phyloP scores from a whole-genome alignment of 53 echinoderm and acorn worm genomes.

The Paracentrotus lividus region DNA sequence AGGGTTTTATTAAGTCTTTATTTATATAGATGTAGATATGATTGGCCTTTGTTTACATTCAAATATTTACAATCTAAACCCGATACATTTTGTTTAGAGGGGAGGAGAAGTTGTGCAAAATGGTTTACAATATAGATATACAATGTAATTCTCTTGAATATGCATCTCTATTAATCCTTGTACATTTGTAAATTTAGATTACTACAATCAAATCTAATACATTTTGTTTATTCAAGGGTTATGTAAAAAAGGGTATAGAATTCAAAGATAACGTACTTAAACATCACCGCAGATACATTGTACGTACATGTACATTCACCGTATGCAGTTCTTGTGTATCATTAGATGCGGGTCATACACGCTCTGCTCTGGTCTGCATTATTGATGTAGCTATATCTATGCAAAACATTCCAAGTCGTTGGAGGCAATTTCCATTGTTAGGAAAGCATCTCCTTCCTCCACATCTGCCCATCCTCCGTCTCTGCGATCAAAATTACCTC shows the following conservation, averaged over 20 bases:
- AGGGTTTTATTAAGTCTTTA: too few species aligned
- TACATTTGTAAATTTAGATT: too few species aligned
- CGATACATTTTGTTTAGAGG: neutral
- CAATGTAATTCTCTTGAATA: neutral
- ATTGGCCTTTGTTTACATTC: too few species aligned
- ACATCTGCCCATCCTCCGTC: slow-evolving; percentile 71
- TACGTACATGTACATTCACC: neutral
- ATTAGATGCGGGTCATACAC: slow-evolving; percentile 50
- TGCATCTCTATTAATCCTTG: neutral
- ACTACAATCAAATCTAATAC: too few species aligned
- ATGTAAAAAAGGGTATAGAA: too few species aligned
- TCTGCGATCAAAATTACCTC: slow-evolving; percentile 56
- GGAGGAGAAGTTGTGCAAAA: neutral
- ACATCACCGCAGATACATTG: too few species aligned
- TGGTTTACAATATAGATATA: neutral
- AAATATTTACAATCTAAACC: neutral
- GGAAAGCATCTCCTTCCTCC: slow-evolving; percentile 62
- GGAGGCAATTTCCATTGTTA: slow-evolving; percentile 70
- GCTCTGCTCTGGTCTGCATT: slow-evolving; percentile 50
- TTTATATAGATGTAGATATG: too few species aligned
- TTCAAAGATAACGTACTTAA: too few species aligned
- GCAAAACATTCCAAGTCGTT: slow-evolving; percentile 60
- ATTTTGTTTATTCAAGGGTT: too few species aligned
- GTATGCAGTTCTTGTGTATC: slow-evolving; percentile 6
- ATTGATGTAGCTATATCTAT: slow-evolving; percentile 61